Conservation (phyloP, 2,797 vertebrate species). For the Sylvia borin region DNA sequence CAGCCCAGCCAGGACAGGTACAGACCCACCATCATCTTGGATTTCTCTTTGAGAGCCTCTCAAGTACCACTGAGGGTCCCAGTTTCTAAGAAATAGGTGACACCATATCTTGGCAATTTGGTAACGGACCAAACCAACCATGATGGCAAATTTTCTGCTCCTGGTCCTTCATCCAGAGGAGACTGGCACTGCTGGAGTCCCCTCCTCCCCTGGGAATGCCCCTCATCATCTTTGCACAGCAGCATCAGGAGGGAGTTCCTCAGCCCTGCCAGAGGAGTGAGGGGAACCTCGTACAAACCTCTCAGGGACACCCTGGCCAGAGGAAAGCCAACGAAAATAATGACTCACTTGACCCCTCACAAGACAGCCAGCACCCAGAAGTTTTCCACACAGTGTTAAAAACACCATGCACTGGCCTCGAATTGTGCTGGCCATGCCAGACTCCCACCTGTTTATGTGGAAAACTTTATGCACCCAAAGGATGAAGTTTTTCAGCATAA, state of each 20-base stretch:
- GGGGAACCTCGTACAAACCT: background rate
- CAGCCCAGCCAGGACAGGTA: background rate
- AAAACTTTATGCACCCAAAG: slow-evolving; percentile 64
- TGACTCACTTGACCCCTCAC: slow-evolving; percentile 62
- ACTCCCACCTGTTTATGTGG: slow-evolving; percentile 69
- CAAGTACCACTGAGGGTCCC: background rate
- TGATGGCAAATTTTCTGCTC: background rate
- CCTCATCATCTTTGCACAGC: background rate
- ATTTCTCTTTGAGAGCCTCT: background rate
- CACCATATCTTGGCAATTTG: background rate
- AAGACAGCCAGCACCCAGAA: slow-evolving; percentile 46
- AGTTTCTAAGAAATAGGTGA: background rate
- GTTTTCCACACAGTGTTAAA: slow-evolving; percentile 54
- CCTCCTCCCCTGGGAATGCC: background rate
- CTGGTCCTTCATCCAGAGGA: background rate
- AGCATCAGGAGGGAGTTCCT: background rate
- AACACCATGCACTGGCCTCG: slow-evolving; percentile 34
- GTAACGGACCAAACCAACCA: background rate
- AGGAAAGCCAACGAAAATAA: slow-evolving; percentile 44
- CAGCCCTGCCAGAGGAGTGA: background rate
- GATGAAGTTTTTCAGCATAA: slow-evolving; percentile 44
- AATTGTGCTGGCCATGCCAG: background rate
- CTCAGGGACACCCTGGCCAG: background rate
- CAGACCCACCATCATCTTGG: background rate
- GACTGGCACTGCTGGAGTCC: background rate